These are phyloP conservation scores for Palaemon carinicauda DNA, from an alignment of 1,140 invertebrate genomes.

Conservation along the genomic window DNA sequence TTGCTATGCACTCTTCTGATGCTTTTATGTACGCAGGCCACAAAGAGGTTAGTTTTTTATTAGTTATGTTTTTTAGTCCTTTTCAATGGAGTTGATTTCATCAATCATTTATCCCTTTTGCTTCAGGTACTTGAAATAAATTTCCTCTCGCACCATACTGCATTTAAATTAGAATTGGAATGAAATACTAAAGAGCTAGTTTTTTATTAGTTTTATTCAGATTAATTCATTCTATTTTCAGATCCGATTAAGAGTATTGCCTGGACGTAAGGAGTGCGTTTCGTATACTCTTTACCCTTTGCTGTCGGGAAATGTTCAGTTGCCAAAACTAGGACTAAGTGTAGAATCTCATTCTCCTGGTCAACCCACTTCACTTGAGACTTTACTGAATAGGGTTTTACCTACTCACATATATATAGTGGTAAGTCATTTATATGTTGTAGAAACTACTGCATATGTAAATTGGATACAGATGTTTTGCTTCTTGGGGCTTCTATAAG, in stretches of 20 bases:
- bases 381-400: conserved; percentile 69
- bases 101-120: background rate
- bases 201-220: background rate
- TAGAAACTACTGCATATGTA: too few relatives aligned
- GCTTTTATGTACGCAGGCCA: conserved; percentile 91
- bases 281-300: conserved; percentile 79
- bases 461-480: too few relatives aligned
- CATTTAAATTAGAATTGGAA: too few relatives aligned
- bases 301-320: conserved; percentile 73
- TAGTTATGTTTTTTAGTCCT: background rate
- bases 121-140: background rate
- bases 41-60: conserved; percentile 74
- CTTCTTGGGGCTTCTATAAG: too few relatives aligned
- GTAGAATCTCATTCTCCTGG: conserved; percentile 61
- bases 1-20: conserved; percentile 82
- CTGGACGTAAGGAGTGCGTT: conserved; percentile 71
- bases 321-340: conserved; percentile 74
- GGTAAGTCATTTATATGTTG: conserved; percentile 63
- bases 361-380: conserved; percentile 65
- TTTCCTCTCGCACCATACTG: background rate
- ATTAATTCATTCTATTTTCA: conserved; percentile 61
- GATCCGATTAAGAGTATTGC: conserved; percentile 74
- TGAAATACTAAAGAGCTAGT: background rate
- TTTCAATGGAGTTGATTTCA: background rate
- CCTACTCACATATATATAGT: conserved; percentile 72